Evolutionary conservation across 2,113 vertebrate species (phyloP), one percentile per base, ranked within the genome.

Genomic region (Saimiri boliviensis): DNA sequence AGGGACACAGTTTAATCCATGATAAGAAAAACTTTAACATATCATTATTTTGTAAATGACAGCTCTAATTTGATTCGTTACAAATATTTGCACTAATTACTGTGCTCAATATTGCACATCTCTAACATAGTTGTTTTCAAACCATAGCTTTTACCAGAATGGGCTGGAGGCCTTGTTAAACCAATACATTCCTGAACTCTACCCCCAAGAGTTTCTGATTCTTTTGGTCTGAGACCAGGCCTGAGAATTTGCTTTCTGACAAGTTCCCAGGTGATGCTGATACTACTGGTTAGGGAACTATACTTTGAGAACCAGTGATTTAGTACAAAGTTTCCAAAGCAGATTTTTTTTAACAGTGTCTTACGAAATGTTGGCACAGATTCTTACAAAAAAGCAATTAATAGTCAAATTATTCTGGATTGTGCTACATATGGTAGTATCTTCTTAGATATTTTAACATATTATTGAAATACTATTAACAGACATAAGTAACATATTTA

Each of bases 11-110:
- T 56, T 86, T 32, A 73, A 32, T 19, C 66, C 71, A 45, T 80
- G 92, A 56, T 17, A 93, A 68, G 20, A 66, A 35, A 11, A 70
- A 25, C 4, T 92, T 81, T 81, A 80, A 68, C 27, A 42, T 74
- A 66, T 35, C 40, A 94, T 86, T 90, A 42, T 60, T 94, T 79
- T 54, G 76, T 32, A 70, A 83, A 68, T 45, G 37, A 35, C 56
- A 82, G 83, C 70, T 71, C 54, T 84, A 77, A 95, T 47, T 90
- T 91, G 12, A 79, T 19, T 91, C n/a, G 40, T 68, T 87, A 85
- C 90, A 95, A 87, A 73, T 42, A 91, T 83, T 58, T 87, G 82
- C 81, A 70, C 37, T 79, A 30, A 71, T 83, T 86, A 79, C 35
- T 56, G 45, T 83, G 32, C 10, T 80, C 21, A 90, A 2, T 63